These are phyloP conservation scores for Phalanger gymnotis DNA, from an alignment of 2,797 vertebrate genomes.

Conservation along the genomic window DNA sequence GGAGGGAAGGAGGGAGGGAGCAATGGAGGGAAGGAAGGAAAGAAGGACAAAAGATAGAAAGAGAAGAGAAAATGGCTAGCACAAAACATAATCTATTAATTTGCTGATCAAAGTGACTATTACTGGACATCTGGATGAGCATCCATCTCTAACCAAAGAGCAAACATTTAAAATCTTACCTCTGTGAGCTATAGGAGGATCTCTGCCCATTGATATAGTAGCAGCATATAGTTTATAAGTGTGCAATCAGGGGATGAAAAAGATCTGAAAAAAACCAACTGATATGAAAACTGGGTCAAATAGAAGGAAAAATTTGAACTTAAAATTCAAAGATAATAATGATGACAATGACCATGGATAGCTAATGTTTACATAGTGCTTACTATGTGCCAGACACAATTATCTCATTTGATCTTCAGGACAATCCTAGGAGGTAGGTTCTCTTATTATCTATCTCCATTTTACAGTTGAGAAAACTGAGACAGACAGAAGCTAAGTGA, in stretches of 20 bases:
- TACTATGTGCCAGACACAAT: background rate
- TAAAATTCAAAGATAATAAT: background rate
- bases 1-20: rapidly evolving
- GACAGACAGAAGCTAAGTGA: background rate
- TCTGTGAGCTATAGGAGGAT: background rate
- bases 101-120: background rate
- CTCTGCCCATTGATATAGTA: background rate
- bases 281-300: background rate
- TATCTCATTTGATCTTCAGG: background rate
- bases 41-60: background rate
- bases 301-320: background rate
- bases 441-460: background rate
- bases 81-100: background rate
- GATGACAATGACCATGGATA: background rate
- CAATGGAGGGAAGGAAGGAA: too few species aligned
- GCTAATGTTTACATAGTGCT: background rate
- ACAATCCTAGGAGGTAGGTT: background rate
- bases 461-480: background rate
- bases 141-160: background rate
- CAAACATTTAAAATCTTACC: background rate
- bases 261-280: background rate
- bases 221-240: background rate
- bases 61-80: background rate
- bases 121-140: background rate
- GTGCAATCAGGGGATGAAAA: background rate